Conservation (phyloP, 2,797 vertebrate genomes). For the Takifugu ocellatus region DNA sequence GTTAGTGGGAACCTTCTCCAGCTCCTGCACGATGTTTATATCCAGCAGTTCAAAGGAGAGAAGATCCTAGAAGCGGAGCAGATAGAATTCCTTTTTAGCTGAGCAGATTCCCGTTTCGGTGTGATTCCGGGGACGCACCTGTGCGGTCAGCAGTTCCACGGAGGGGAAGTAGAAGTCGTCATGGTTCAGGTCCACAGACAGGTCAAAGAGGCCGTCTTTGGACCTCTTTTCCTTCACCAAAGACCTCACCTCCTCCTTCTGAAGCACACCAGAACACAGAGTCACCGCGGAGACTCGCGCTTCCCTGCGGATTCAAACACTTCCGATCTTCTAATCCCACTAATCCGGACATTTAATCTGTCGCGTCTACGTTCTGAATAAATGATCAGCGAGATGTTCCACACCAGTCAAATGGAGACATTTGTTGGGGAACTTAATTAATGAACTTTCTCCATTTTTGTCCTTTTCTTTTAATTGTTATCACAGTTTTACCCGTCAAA, state of each 20-base stretch:
- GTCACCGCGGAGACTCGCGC: no score
- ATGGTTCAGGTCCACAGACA: slow-evolving; percentile 70
- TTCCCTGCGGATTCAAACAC: no score
- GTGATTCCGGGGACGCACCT: slow-evolving; percentile 71
- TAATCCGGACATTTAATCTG: no score
- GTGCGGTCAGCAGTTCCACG: slow-evolving; percentile 93
- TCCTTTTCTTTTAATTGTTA: no score
- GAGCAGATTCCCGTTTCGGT: not conserved
- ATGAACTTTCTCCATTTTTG: no score
- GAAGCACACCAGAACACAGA: slow-evolving; percentile 24
- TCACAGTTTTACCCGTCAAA: no score
- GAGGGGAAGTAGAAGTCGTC: slow-evolving; percentile 91
- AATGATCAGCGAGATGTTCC: no score
- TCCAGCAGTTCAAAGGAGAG: slow-evolving; percentile 95
- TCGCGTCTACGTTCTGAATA: no score
- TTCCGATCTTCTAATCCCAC: no score
- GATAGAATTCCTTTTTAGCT: not conserved
- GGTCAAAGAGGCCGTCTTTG: slow-evolving; percentile 53
- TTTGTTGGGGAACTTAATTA: no score
- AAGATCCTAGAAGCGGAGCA: slow-evolving; percentile 78
- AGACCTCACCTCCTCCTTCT: slow-evolving; percentile 64
- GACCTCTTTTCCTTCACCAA: slow-evolving; percentile 43
- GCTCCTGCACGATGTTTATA: slow-evolving; percentile 95
- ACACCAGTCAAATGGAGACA: no score
- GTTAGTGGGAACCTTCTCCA: slow-evolving; percentile 93